Evolutionary conservation across 2,797 vertebrate genomes (phyloP).

Genomic region (Malacoraja senta): DNA sequence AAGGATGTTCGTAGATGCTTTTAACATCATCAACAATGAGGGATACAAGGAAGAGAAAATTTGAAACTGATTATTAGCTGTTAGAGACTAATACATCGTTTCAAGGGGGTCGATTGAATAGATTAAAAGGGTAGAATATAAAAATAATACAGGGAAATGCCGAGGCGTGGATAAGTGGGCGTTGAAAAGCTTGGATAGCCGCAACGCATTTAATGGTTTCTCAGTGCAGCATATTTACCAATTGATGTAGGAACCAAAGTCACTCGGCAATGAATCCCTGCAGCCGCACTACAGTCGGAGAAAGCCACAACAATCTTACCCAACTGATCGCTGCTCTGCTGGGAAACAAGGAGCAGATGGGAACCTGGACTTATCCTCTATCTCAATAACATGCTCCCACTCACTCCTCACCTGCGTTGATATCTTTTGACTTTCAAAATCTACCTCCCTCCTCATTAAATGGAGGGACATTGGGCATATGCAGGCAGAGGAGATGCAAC

Average conservation of each 20-base stretch:
- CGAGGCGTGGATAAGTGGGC: no score
- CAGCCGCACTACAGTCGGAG: background rate
- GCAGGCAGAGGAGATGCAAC: no score
- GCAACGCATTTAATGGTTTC: background rate
- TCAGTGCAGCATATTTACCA: background rate
- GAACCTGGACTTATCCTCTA: no score
- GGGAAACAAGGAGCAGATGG: background rate
- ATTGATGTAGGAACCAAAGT: background rate
- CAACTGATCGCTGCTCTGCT: background rate
- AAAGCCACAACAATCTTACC: background rate
- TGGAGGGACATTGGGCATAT: no score
- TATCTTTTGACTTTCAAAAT: no score
- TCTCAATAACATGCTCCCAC: no score
- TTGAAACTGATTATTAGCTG: background rate
- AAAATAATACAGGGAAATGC: background rate
- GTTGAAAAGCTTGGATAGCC: background rate
- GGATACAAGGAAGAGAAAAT: background rate
- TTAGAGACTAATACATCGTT: background rate
- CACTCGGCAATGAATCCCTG: background rate
- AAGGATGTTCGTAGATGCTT: background rate
- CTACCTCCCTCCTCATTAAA: no score
- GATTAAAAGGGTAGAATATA: background rate
- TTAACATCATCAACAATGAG: background rate
- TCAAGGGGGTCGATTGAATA: background rate
- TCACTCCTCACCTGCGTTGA: no score